Evolutionary conservation across 2,888 invertebrate genomes (phyloP).

Genomic region (Mechanitis mazaeus): DNA sequence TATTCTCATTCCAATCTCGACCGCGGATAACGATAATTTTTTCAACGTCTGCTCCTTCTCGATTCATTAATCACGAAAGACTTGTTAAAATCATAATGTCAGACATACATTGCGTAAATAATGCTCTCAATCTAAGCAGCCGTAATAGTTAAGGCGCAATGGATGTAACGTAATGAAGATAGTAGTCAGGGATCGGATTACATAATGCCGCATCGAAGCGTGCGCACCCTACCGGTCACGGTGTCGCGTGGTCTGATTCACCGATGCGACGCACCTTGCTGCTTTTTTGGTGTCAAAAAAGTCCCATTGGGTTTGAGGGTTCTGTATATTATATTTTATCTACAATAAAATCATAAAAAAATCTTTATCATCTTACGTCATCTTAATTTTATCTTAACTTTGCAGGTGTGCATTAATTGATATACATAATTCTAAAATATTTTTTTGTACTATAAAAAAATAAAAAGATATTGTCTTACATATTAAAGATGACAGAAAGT

Average conservation of each 20-base stretch:
- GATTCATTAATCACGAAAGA: slow-evolving; percentile 21
- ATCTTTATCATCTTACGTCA: too few species aligned
- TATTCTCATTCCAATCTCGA: slow-evolving; percentile 39
- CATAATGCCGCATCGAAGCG: slow-evolving; percentile 38
- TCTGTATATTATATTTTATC: slow-evolving; percentile 28
- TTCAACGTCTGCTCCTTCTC: slow-evolving; percentile 24
- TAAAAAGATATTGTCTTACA: too few species aligned
- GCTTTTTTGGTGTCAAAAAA: slow-evolving; percentile 42
- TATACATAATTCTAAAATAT: too few species aligned
- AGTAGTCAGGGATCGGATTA: slow-evolving; percentile 23
- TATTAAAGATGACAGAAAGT: too few species aligned
- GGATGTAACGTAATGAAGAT: slow-evolving; percentile 12
- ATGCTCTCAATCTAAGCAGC: neutral
- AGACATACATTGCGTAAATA: slow-evolving; percentile 25
- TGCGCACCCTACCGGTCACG: slow-evolving; percentile 60
- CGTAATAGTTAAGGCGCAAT: slow-evolving; percentile 17
- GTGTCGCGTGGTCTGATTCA: slow-evolving; percentile 69
- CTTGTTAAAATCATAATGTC: neutral
- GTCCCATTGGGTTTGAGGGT: slow-evolving; percentile 34
- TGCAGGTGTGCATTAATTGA: too few species aligned
- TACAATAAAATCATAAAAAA: neutral
- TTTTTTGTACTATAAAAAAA: too few species aligned
- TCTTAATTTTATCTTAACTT: too few species aligned
- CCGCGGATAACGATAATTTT: slow-evolving; percentile 37
- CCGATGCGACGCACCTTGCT: slow-evolving; percentile 65